Evolutionary conservation across 1,140 invertebrate genomes (phyloP).

Genomic region (Cryptotermes secundus): DNA sequence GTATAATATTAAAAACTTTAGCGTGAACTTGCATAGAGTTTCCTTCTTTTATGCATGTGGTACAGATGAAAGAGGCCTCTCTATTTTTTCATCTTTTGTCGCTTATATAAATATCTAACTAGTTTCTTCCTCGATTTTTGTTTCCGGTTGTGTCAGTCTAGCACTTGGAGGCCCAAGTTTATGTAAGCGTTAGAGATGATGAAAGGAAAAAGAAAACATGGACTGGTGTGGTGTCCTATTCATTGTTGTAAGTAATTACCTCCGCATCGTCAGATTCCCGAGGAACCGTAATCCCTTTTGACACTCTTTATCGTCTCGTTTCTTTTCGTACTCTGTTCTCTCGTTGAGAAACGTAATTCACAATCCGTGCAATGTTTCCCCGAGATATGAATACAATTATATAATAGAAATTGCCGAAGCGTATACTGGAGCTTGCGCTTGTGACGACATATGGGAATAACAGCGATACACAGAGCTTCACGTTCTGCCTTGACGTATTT

Average conservation of each 20-base stretch:
- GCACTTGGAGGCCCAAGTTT: not conserved
- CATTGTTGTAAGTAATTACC: slow-evolving; percentile 3
- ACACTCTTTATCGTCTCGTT: not conserved
- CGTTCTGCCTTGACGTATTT: too few species aligned
- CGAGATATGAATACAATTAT: not conserved
- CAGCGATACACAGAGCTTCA: too few species aligned
- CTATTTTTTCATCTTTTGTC: too few species aligned
- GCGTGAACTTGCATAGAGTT: too few species aligned
- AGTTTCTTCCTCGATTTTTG: too few species aligned
- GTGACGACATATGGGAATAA: too few species aligned
- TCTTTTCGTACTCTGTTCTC: not conserved
- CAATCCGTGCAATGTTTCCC: not conserved
- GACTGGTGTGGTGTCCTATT: not conserved
- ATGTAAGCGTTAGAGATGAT: not conserved
- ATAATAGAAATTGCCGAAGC: not conserved
- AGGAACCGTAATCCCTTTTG: not conserved
- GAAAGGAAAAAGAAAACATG: not conserved
- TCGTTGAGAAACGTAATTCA: not conserved
- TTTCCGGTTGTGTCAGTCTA: too few species aligned
- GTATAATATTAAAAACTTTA: too few species aligned
- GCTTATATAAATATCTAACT: too few species aligned
- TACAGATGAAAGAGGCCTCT: too few species aligned
- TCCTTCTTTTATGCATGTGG: too few species aligned
- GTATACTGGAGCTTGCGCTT: too few species aligned
- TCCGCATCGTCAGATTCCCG: not conserved